Evolutionary conservation across 2,113 vertebrate genomes (phyloP), one percentile per base, ranked within the genome.

Genomic region (Nycticorax nycticorax): DNA sequence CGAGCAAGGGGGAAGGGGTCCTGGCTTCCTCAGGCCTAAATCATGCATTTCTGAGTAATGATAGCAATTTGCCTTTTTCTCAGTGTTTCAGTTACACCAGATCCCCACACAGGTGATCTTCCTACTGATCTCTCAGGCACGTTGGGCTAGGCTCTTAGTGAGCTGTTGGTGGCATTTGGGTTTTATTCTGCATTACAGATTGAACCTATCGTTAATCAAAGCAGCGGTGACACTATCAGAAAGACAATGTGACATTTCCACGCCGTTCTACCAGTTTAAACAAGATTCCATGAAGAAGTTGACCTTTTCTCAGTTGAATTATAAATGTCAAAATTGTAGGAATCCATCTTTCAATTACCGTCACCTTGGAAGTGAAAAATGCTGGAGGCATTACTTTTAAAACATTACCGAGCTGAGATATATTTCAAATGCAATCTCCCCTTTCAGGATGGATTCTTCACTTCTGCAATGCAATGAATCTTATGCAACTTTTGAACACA

Each of bases 301-400:
- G 97, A 97, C 96, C 97, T 98, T 97, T 97, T 79, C 45, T 18
- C 64, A 62, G 90, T 64, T 5, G 6, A 91, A 97, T 97, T 96
- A 96, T 93, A 98, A 98, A 97, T 92, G 95, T 89, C 96, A 98
- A 95, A 92, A 92, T 93, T 75, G 50, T 83, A 67, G 27, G 68
- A 93, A 52, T 60, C 89, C 92, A 72, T 96, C 91, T 96, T 96
- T 97, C 94, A 95, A 77, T 97, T 93, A 96, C 95, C 90, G 89
- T 94, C 97, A 93, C 94, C 91, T 97, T 80, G 87, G 94, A 91
- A 97, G 85, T 88, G 90, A 91, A 94, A 96, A 96, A 79, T 4
- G 18, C 96, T 88, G 45, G 67, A 93, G 93, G 96, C 67, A 74
- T 83, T 74, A 12, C 82, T 45, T 85, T 77, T 90, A n/a, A 92